phyloP scores from a whole-genome alignment of 2,888 invertebrate genomes.

The Drosophila subquinaria region DNA sequence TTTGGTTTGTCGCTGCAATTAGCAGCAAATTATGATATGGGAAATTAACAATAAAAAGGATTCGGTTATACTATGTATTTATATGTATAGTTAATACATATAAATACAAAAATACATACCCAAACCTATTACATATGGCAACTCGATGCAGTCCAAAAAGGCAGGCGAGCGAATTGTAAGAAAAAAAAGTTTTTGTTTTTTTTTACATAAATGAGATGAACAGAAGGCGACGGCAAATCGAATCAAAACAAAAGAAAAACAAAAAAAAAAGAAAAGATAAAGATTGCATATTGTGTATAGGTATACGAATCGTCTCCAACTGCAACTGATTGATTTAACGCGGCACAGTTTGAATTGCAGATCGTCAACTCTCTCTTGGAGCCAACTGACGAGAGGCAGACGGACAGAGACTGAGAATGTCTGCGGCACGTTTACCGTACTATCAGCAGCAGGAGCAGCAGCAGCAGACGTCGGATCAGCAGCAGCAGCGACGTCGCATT shows the following conservation, averaged over 20 bases:
- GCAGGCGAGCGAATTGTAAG: slow-evolving; percentile 18
- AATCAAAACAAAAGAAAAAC: slow-evolving; percentile 23
- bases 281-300: slow-evolving; percentile 65
- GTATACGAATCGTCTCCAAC: slow-evolving; percentile 59
- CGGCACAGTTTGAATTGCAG: slow-evolving; percentile 84
- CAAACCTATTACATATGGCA: slow-evolving; percentile 8
- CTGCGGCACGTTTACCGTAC: slow-evolving; percentile 73
- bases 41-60: background rate
- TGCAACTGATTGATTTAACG: slow-evolving; percentile 82
- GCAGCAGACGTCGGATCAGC: slow-evolving; percentile 46
- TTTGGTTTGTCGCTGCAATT: background rate
- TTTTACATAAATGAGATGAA: background rate
- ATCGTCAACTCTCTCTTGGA: slow-evolving; percentile 53
- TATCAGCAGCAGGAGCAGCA: slow-evolving; percentile 66
- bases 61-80: background rate
- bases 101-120: background rate
- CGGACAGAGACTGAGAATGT: slow-evolving; percentile 29
- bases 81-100: background rate
- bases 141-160: background rate
- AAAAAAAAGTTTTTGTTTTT: slow-evolving; percentile 1
- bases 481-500: slow-evolving; percentile 29
- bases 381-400: slow-evolving; percentile 3
- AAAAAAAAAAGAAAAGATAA: background rate
- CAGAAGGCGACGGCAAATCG: slow-evolving; percentile 34
- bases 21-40: background rate